Conservation (phyloP, 2,113 vertebrate genomes). For the Hippoglossus stenolepis region DNA sequence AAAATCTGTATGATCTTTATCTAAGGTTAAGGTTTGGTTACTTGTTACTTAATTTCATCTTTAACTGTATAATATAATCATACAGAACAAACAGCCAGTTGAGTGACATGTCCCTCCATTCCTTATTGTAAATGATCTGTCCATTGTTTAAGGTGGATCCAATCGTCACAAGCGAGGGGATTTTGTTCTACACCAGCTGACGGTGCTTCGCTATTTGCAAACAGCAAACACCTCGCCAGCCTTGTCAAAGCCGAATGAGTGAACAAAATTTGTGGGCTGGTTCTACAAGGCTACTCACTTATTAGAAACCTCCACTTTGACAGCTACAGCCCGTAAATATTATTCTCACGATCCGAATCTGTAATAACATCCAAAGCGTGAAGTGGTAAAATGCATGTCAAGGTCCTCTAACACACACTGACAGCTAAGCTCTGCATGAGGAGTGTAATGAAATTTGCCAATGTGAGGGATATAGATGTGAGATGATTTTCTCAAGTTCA, state of each 20-base stretch:
- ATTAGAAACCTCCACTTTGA: slow-evolving; percentile 6
- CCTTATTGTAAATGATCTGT: not conserved
- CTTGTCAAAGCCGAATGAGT: not conserved
- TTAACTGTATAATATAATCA: not conserved
- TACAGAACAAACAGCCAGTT: not conserved
- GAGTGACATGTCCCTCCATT: not conserved
- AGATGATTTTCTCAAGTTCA: slow-evolving; percentile 53
- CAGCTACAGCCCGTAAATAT: slow-evolving; percentile 8
- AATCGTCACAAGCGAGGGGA: not conserved
- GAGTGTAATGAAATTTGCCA: slow-evolving; percentile 32
- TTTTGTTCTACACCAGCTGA: not conserved
- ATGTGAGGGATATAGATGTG: slow-evolving; percentile 32
- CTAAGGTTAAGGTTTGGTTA: too few relatives aligned
- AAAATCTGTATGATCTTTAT: too few relatives aligned
- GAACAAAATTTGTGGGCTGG: not conserved
- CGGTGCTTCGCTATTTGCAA: not conserved
- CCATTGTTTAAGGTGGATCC: not conserved
- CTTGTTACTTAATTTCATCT: not conserved
- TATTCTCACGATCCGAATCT: slow-evolving; percentile 17
- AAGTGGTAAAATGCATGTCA: slow-evolving; percentile 39
- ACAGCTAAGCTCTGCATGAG: slow-evolving; percentile 36
- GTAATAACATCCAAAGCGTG: slow-evolving; percentile 31
- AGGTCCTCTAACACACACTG: slow-evolving; percentile 36
- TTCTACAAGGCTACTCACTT: slow-evolving; percentile 9
- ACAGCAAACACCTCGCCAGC: not conserved